These are phyloP conservation scores for Bombus superbus DNA, from an alignment of 1,140 invertebrate species.

Conservation along the genomic window DNA sequence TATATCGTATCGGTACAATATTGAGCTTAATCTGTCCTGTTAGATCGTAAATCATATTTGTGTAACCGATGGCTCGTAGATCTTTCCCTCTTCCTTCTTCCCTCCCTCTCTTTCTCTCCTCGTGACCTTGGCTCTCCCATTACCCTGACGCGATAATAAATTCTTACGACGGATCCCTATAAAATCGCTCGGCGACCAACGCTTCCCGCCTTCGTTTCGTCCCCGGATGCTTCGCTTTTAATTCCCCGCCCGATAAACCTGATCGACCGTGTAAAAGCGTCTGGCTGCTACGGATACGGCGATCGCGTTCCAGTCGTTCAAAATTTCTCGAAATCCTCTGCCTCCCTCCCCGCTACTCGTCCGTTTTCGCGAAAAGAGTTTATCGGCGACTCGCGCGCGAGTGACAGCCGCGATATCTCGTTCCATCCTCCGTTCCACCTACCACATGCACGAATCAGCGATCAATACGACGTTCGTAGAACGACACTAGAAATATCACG, in stretches of 20 bases:
- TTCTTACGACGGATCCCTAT: slow-evolving; percentile 17
- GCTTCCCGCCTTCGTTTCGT: slow-evolving; percentile 22
- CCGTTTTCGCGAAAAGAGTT: neutral
- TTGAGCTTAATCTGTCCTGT: neutral
- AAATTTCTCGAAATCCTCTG: slow-evolving; percentile 15
- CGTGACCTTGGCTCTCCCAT: slow-evolving; percentile 25
- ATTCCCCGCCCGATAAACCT: slow-evolving; percentile 29
- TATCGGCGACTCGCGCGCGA: neutral
- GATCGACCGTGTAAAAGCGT: slow-evolving; percentile 23
- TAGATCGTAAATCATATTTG: slow-evolving; percentile 38
- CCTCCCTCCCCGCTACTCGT: neutral
- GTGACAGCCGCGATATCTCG: neutral
- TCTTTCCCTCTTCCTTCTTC: neutral
- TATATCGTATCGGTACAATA: neutral
- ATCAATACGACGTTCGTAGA: slow-evolving; percentile 37
- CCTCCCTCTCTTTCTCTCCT: neutral
- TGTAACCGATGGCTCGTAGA: slow-evolving; percentile 23
- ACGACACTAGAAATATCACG: slow-evolving; percentile 49
- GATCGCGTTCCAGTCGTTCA: neutral
- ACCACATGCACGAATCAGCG: neutral
- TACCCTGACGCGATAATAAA: slow-evolving; percentile 27
- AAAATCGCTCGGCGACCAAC: slow-evolving; percentile 14
- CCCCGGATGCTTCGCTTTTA: slow-evolving; percentile 27
- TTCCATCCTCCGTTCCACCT: slow-evolving; percentile 20
- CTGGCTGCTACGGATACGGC: neutral